Percentiles rank a stretch among this genome's conserved stretches.
Evolutionary conservation across 1,140 invertebrate genomes (phyloP).

Genomic region (Pinna nobilis): DNA sequence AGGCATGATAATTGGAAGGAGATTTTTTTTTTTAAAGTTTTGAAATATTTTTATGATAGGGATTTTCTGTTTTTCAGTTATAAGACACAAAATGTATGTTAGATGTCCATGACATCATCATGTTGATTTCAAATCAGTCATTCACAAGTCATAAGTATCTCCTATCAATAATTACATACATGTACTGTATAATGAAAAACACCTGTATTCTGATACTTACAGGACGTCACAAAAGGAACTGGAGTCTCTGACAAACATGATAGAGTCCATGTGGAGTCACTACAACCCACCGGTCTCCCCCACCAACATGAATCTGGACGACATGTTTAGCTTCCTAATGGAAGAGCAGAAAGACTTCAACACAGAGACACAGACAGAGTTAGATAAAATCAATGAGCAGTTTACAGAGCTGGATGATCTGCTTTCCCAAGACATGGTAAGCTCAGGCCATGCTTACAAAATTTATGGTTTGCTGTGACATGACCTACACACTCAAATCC

Average conservation of each 20-base stretch:
- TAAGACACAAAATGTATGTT: too few relatives aligned
- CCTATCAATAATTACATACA: too few relatives aligned
- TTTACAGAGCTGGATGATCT: slow-evolving; percentile 62
- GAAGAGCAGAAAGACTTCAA: slow-evolving; percentile 75
- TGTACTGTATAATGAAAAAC: too few relatives aligned
- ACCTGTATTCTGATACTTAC: too few relatives aligned
- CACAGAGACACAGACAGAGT: slow-evolving; percentile 45
- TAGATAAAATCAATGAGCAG: slow-evolving; percentile 59
- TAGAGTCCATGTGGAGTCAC: slow-evolving; percentile 84
- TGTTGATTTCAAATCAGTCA: too few relatives aligned
- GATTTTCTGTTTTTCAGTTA: too few relatives aligned
- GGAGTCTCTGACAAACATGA: slow-evolving; percentile 84
- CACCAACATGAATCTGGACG: slow-evolving; percentile 91
- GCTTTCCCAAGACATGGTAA: slow-evolving; percentile 56
- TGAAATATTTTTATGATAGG: too few relatives aligned
- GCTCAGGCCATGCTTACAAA: too few relatives aligned
- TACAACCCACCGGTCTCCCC: slow-evolving; percentile 74
- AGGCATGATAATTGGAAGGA: too few relatives aligned
- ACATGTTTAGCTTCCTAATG: slow-evolving; percentile 93
- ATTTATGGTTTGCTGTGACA: not conserved
- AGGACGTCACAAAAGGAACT: slow-evolving; percentile 87
- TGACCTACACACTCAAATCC: not conserved
- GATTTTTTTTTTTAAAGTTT: too few relatives aligned
- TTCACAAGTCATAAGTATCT: too few relatives aligned
- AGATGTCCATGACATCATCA: too few relatives aligned